Conservation (phyloP, 2,888 invertebrate species). For the Leptarthrus brevirostris region DNA sequence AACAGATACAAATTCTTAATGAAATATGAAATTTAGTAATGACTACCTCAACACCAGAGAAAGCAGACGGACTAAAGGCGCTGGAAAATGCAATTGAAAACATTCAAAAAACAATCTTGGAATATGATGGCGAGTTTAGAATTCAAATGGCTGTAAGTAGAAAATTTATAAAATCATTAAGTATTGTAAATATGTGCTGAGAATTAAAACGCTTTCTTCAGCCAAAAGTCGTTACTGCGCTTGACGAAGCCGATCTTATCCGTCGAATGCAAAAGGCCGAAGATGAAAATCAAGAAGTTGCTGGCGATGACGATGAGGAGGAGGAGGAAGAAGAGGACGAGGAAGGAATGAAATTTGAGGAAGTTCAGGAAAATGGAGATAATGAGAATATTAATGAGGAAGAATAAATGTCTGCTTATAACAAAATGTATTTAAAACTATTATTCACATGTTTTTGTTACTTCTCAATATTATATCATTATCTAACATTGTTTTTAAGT, state of each 20-base stretch:
- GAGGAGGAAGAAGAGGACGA: slow-evolving; percentile 74
- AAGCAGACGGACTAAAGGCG: slow-evolving; percentile 90
- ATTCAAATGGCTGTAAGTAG: slow-evolving; percentile 90
- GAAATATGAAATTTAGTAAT: slow-evolving; percentile 76
- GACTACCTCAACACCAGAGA: slow-evolving; percentile 98
- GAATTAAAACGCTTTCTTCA: slow-evolving; percentile 62
- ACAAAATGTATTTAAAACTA: too few relatives aligned
- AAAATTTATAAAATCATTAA: neutral
- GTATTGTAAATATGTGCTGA: neutral
- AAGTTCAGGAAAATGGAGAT: slow-evolving; percentile 55
- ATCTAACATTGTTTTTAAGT: too few relatives aligned
- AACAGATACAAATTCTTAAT: neutral
- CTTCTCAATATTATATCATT: too few relatives aligned
- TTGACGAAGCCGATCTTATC: slow-evolving; percentile 95
- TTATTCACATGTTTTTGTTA: too few relatives aligned
- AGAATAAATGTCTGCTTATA: slow-evolving; percentile 38
- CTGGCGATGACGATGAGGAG: slow-evolving; percentile 89
- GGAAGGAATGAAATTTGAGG: slow-evolving; percentile 66
- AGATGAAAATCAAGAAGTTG: slow-evolving; percentile 93
- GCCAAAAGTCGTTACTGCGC: slow-evolving; percentile 98
- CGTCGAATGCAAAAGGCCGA: slow-evolving; percentile 94
- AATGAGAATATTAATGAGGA: slow-evolving; percentile 48
- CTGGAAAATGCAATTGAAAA: slow-evolving; percentile 89
- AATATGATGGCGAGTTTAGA: slow-evolving; percentile 90
- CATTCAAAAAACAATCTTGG: slow-evolving; percentile 84